Base-by-base conservation (phyloP, 1,140 invertebrate species). In the Drosophila neocordata region DNA sequence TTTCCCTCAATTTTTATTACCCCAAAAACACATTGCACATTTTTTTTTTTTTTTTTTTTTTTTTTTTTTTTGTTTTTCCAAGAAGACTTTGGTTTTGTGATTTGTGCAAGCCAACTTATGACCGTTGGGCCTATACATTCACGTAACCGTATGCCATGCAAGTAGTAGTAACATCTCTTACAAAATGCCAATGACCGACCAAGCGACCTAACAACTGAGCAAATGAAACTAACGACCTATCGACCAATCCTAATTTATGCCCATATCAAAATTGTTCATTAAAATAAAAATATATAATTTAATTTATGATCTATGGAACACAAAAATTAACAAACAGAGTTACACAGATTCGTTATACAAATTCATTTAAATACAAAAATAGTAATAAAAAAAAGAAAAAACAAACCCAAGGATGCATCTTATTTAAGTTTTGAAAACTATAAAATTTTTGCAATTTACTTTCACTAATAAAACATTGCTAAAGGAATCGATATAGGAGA, bases 191-290 rank as follows among this genome's bases (percentile, higher is more conserved):
- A 20, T 48, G 41, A 48, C 15, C 41, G 41, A 48, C 41, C 15
- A 4, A 11, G 1, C 41, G 9, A 48, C 41, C 41, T 2, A 20
- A n/a, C 41, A 11, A 48, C 41, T 11, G 1, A 11, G 2, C 18
- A 20, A 20, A 20, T 48, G 41, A 20, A 48, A 48, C 41, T 48
- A 48, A 48, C 15, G 41, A 48, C 41, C 18, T 12, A 12, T 56
- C 22, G 22, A 58, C 15, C 4, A 8, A 41, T 63, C 58, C 75
- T 76, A 59, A 58, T 75, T 75, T 58, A 75, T 58, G 59, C 24
- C 65, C 64, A 44, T 69, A 75, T 56, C 72, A 62, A 75, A 75
- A 65, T 69, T 75, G 58, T 75, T 57, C 73, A 75, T 75, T 65
- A 78, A 48, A 56, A 55, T 37, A 61, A 62, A 51, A 66, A 59